phyloP scores from a whole-genome alignment of 2,888 invertebrate species.

The Eupithecia exiguata region DNA sequence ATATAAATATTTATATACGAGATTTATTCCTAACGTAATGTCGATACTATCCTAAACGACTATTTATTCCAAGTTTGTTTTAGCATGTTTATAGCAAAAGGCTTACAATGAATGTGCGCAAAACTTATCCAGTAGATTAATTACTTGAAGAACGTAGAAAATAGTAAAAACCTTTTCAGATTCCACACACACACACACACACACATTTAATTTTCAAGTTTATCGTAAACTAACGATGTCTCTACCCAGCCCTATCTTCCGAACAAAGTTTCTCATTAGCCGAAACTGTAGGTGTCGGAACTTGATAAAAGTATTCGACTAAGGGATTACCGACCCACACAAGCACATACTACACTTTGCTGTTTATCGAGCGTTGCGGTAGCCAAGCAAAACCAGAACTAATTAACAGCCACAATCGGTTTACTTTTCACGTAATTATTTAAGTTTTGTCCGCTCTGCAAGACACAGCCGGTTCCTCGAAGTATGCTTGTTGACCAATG shows the following conservation, averaged over 20 bases:
- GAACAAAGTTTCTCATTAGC: constrained; percentile 4
- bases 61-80: too few relatives aligned
- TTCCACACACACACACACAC: neutral
- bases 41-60: too few relatives aligned
- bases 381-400: constrained; percentile 29
- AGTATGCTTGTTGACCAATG: neutral
- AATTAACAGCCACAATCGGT: constrained; percentile 30
- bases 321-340: constrained; percentile 15
- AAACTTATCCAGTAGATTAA: too few relatives aligned
- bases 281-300: constrained; percentile 8
- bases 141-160: too few relatives aligned
- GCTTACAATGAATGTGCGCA: too few relatives aligned
- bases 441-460: constrained; percentile 6
- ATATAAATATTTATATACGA: too few relatives aligned
- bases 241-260: neutral
- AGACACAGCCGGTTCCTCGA: neutral
- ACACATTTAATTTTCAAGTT: neutral
- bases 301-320: constrained; percentile 17
- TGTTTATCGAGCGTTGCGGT: constrained; percentile 26
- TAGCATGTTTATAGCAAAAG: too few relatives aligned
- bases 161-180: too few relatives aligned
- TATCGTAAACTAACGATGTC: neutral
- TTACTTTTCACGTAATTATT: constrained; percentile 10
- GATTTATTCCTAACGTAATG: too few relatives aligned
- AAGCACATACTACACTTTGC: neutral